Percentiles rank a stretch among this genome's conserved stretches.
These are phyloP conservation scores for Cosmopolites sordidus DNA, from an alignment of 2,888 invertebrate species.

Conservation along the genomic window DNA sequence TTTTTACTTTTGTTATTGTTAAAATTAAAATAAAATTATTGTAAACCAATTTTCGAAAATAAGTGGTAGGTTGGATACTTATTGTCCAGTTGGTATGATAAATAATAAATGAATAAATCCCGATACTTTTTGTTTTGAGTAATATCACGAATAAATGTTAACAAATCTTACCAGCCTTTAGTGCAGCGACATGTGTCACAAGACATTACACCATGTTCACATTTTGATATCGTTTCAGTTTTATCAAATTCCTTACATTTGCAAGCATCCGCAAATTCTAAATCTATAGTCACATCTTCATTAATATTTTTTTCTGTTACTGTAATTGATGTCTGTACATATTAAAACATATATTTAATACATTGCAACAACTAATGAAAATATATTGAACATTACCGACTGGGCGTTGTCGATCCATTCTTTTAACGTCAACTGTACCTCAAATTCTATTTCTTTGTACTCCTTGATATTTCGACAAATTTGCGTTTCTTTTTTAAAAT, in stretches of 20 bases:
- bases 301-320: conserved; percentile 77
- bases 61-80: no score
- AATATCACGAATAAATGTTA: neutral
- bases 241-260: conserved; percentile 25
- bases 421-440: conserved; percentile 57
- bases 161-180: conserved; percentile 28
- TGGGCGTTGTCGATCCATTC: conserved; percentile 33
- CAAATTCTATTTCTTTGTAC: conserved; percentile 61
- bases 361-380: conserved; percentile 2
- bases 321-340: conserved; percentile 47
- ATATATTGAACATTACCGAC: neutral
- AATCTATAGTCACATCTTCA: conserved; percentile 62
- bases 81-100: no score
- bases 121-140: no score
- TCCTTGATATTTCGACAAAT: conserved; percentile 59
- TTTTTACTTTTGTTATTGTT: no score
- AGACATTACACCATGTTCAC: neutral
- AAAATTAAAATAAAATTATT: no score
- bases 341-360: no score
- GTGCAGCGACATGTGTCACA: conserved; percentile 31
- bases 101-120: no score
- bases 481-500: conserved; percentile 46
- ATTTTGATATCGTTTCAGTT: no score
- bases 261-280: conserved; percentile 51
- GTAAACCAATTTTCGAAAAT: no score